Evolutionary conservation across 2,113 vertebrate species (phyloP), one percentile per base, ranked within the genome.

Genomic region (Macrotus californicus): DNA sequence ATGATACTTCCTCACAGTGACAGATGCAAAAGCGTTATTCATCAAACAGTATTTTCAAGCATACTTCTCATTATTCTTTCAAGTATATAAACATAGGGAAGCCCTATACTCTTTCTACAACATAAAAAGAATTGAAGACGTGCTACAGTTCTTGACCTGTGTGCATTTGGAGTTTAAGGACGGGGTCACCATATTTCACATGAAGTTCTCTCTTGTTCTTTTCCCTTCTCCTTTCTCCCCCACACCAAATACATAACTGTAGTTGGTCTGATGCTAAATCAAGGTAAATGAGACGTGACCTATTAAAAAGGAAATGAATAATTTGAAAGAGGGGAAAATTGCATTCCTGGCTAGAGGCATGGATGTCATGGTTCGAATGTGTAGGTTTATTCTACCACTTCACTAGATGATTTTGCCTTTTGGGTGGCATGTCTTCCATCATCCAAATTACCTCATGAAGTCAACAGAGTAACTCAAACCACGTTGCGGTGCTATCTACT

Each of bases 271-370:
- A 91, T 90, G 94, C 94, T 98, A 97, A 97, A 97, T 98, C 97
- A 97, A 95, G 80, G 97, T 96, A 97, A 97, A 97, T 97, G 96
- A 98, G 96, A 94, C 95, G 75, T 96, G 94, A 97, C 97, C 96
- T 97, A 97, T 97, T 96, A 97, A 95, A 97, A 97, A 97, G 96
- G 96, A 98, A 97, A 97, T 96, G 97, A 97, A 97, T 97, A 89
- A 96, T 96, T 96, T 29, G 39, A 96, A 91, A 64, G 41, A 84
- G 86, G 70, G 85, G 86, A 16, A 96, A 94, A 94, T 82, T 96
- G 87, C 94, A 94, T 94, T 97, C 87, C 93, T 95, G 94, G 93
- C 81, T 84, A 39, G 75, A 64, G 94, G 76, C 66, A 31, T 87
- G 96, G 76, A 77, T 15, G 29, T 89, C 67, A 26, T 80, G 76